Evolutionary conservation across 2,888 invertebrate genomes (phyloP), one percentile per base, ranked within the genome.

Genomic region (Zootermopsis nevadensis): DNA sequence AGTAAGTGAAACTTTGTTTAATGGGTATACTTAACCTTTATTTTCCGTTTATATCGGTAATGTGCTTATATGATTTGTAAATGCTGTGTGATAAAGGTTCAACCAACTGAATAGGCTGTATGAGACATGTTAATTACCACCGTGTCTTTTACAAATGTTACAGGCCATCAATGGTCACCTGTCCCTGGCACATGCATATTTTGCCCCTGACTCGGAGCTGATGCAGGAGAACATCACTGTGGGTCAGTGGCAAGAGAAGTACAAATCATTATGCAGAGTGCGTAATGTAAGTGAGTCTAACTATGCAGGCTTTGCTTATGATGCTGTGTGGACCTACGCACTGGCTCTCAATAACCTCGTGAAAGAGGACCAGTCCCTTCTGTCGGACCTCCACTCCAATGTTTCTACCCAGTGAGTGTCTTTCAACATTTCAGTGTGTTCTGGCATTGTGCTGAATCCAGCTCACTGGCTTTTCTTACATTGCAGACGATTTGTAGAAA

Each of bases 291-390:
- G 88, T n/a, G 88, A 89, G 12, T 94, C 94, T 0, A 91, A 92
- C 86, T 95, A 94, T 88, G 94, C 94, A 0, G 94, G 94, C 0
- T 96, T 93, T 88, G 94, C 95, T 0, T 96, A 96, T 87, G 96
- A 96, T 89, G 95, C 95, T 0, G 94, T 96, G 80, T 96, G 96
- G 96, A 93, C 93, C 0, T 96, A 94, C 88, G 96, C 95, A 6
- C 89, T 92, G 60, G 95, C 95, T 0, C 89, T 95, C 42, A 92
- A 95, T 87, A 90, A 92, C 85, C 89, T 96, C 0, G 88, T 94
- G 0, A 91, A 90, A 80, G 92, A 92, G 80, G 92, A 94, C 88
- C 92, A 93, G 27, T 92, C 92, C 82, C 91, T 91, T 82, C 88
- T 92, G 2, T 90, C 91, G 8, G 89, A 91, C 85, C 88, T 93